A percentile compares a stretch with the other conserved stretches of the same genome.
phyloP scores from a whole-genome alignment of 2,113 vertebrate genomes.

The Salvelinus namaycush region DNA sequence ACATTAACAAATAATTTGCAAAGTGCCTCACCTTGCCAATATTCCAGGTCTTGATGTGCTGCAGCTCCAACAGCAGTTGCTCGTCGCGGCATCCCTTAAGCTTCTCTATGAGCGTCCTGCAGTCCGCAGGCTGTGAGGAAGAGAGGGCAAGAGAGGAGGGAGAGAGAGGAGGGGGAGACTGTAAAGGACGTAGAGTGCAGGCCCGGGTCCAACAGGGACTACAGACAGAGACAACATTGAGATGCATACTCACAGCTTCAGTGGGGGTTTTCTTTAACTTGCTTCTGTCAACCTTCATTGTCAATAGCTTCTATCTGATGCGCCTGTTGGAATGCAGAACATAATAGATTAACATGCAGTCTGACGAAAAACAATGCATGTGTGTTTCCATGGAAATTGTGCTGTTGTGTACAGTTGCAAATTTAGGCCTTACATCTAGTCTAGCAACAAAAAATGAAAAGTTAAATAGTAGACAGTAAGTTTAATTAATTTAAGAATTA shows the following conservation, averaged over 20 bases:
- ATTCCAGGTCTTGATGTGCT: slow-evolving; percentile 97
- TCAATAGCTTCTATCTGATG: slow-evolving; percentile 75
- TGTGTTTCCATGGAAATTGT: no score
- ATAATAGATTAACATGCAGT: background rate
- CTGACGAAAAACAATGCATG: background rate
- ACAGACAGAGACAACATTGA: background rate
- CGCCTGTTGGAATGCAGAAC: slow-evolving; percentile 60
- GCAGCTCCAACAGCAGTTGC: slow-evolving; percentile 88
- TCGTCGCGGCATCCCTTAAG: slow-evolving; percentile 91
- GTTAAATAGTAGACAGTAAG: no score
- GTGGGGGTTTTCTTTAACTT: slow-evolving; percentile 97
- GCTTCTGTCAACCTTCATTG: slow-evolving; percentile 96
- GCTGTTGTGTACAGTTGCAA: no score
- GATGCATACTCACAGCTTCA: slow-evolving; percentile 85
- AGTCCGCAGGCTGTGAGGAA: slow-evolving; percentile 85
- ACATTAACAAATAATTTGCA: background rate
- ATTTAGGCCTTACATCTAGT: no score
- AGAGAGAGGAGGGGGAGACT: background rate
- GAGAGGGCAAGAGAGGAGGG: background rate
- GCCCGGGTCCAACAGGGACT: background rate
- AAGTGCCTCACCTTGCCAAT: slow-evolving; percentile 87
- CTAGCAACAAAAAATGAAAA: no score
- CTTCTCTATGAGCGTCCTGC: slow-evolving; percentile 93
- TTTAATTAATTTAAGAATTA: no score
- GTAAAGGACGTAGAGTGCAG: background rate